phyloP scores from a whole-genome alignment of 2,797 vertebrate species.

The Triplophysa bombifrons region DNA sequence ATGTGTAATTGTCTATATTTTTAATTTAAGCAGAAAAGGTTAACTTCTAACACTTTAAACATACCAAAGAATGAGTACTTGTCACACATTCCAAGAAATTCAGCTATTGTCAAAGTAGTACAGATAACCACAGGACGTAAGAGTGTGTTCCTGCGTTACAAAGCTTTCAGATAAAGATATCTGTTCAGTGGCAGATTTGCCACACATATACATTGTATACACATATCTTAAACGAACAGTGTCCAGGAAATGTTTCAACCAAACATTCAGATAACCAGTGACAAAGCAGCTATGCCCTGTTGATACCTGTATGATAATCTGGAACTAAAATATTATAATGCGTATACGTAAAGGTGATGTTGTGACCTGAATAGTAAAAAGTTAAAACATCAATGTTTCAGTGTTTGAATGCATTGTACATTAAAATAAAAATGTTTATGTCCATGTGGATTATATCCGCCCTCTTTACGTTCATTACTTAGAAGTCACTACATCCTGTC shows the following conservation, averaged over 20 bases:
- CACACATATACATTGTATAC: not conserved
- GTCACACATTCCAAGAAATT: not conserved
- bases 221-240: slow-evolving; percentile 28
- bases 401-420: not conserved
- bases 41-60: too few species aligned
- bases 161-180: not conserved
- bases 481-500: not conserved
- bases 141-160: not conserved
- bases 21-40: not conserved
- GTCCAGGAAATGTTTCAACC: not conserved
- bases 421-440: too few species aligned
- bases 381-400: too few species aligned
- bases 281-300: not conserved
- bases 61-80: not conserved
- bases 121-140: not conserved
- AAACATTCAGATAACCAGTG: not conserved
- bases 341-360: not conserved
- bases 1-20: not conserved
- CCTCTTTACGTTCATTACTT: not conserved
- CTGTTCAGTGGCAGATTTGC: not conserved
- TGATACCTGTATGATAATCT: not conserved
- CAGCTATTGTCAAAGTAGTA: not conserved
- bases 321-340: not conserved
- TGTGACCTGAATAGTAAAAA: not conserved
- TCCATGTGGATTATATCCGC: not conserved